Evolutionary conservation across 2,888 invertebrate species (phyloP).

Genomic region (Hoplodrina blanda): DNA sequence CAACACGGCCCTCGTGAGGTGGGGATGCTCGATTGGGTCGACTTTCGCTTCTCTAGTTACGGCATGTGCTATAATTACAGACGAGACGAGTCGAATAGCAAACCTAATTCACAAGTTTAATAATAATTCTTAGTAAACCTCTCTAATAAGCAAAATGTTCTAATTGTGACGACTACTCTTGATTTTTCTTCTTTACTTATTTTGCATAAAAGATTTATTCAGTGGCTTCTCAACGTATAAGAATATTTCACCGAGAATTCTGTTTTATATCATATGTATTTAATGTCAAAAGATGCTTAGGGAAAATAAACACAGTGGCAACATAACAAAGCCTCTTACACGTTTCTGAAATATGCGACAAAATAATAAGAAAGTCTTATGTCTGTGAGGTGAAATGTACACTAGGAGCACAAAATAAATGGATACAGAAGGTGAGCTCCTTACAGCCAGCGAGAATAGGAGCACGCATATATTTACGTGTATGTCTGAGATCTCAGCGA

Average conservation of each 20-base stretch:
- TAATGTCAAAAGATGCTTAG: constrained; percentile 49
- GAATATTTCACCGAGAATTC: constrained; percentile 15
- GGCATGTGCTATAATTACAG: constrained; percentile 35
- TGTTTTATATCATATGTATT: constrained; percentile 33
- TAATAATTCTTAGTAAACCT: neutral
- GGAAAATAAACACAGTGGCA: constrained; percentile 47
- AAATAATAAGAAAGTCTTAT: constrained; percentile 53
- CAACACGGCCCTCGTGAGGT: neutral
- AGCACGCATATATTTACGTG: no score
- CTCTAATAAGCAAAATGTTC: neutral
- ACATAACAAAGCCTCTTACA: constrained; percentile 62
- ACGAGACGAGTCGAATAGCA: neutral
- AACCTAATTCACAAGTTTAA: neutral
- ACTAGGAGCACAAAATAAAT: neutral
- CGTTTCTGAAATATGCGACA: constrained; percentile 52
- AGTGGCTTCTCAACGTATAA: constrained; percentile 1
- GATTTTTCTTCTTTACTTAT: neutral
- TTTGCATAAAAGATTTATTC: constrained; percentile 3
- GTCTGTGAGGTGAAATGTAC: constrained; percentile 22
- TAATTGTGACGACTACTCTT: neutral
- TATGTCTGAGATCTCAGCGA: no score
- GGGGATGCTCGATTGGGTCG: constrained; percentile 11
- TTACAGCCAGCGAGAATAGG: neutral
- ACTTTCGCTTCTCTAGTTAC: constrained; percentile 18
- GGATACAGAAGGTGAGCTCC: neutral